Evolutionary conservation across 1,140 invertebrate species (phyloP), one percentile per base, ranked within the genome.

Genomic region (Zaprionus vittiger): DNA sequence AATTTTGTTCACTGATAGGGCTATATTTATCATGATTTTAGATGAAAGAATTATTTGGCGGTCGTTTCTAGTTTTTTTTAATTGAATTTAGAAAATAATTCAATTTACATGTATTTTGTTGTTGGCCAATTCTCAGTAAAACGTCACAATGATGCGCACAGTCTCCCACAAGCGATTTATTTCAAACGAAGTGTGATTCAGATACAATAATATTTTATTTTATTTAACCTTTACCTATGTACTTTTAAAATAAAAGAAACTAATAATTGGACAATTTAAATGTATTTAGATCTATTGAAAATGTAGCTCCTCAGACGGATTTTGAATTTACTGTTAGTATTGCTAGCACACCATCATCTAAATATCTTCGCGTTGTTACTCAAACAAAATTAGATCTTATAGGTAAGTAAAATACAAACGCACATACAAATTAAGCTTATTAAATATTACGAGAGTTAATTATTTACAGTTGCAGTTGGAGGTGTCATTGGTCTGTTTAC

Each of bases 401-500:
- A 34, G 83, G 83, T 80, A 56, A 15, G 14, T 31, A n/a, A 7
- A 41, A 26, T 26, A 26, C 24, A 5, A n/a, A 34, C 9, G 31
- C 31, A 3, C 2, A 12, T n/a, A 26, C 14, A 28, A 12, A 20
- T 62, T n/a, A 34, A 5, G 15, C 3, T n/a, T 4, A 28, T 12
- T 49, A 22, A 47, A 7, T 41, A n/a, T 41, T 41, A n/a, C n/a
- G 14, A 14, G 4, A 38, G 37, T 41, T 44, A 14, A 3, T 38
- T 44, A 28, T 64, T 77, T 61, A 17, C 52, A 86, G 83, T 86
- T 69, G 69, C 69, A 2, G 66, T 86, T 56, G 83, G 83, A 9
- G 81, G 83, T 62, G 83, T 86, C 1, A 77, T 87, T n/a, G 83
- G 83, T 15, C 73, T 86, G 4, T 86, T 87, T 20, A 73, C 77